Evolutionary conservation across 2,888 invertebrate genomes (phyloP).

Genomic region (Lochmaea crataegi): DNA sequence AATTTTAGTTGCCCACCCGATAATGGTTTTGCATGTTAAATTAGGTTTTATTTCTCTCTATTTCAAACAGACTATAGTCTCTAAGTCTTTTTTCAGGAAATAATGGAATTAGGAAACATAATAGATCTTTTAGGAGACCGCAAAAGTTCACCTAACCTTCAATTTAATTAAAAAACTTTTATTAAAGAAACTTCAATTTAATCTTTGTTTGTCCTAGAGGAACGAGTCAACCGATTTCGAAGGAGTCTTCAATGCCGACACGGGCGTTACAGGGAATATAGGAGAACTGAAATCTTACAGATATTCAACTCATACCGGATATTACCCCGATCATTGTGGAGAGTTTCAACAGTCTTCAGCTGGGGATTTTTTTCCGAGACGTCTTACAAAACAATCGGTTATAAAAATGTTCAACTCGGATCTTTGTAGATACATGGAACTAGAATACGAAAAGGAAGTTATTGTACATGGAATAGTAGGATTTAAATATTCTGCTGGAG

Average conservation of each 20-base stretch:
- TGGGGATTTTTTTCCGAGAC: slow-evolving; percentile 80
- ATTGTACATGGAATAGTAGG: slow-evolving; percentile 71
- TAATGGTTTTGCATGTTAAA: too few relatives aligned
- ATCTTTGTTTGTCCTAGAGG: slow-evolving; percentile 68
- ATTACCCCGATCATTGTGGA: slow-evolving; percentile 70
- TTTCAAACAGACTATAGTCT: too few relatives aligned
- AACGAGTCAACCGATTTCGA: slow-evolving; percentile 81
- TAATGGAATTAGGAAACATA: too few relatives aligned
- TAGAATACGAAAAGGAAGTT: slow-evolving; percentile 73
- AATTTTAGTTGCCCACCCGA: too few relatives aligned
- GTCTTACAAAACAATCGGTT: slow-evolving; percentile 70
- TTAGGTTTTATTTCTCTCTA: too few relatives aligned
- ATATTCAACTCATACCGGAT: slow-evolving; percentile 68
- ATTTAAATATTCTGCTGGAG: slow-evolving; percentile 75
- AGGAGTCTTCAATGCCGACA: slow-evolving; percentile 81
- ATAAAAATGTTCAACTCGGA: slow-evolving; percentile 75
- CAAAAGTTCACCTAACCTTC: too few relatives aligned
- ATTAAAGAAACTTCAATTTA: too few relatives aligned
- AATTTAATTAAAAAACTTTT: too few relatives aligned
- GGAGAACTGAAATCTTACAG: slow-evolving; percentile 83
- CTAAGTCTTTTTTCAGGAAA: too few relatives aligned
- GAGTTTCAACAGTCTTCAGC: slow-evolving; percentile 75
- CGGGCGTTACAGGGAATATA: slow-evolving; percentile 75
- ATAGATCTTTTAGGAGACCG: too few relatives aligned
- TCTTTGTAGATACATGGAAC: slow-evolving; percentile 76